Evolutionary conservation across 2,888 invertebrate genomes (phyloP).

Genomic region (Oegoconia quadripuncta): DNA sequence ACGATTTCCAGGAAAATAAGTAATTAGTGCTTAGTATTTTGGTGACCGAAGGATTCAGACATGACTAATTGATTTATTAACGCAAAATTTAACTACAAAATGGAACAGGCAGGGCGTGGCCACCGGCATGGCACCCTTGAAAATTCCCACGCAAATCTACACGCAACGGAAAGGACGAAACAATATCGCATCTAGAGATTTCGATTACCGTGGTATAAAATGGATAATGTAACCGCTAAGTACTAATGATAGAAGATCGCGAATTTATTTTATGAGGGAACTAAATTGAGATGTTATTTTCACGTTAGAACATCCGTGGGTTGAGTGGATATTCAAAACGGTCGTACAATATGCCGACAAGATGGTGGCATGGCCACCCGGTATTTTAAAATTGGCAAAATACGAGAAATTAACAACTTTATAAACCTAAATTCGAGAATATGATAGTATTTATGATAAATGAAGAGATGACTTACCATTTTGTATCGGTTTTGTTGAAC

Average conservation of each 20-base stretch:
- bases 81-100: no score
- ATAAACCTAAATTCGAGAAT: slow-evolving; percentile 13
- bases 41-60: no score
- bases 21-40: background rate
- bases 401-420: slow-evolving; percentile 11
- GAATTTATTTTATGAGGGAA: slow-evolving; percentile 1
- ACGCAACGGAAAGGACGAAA: background rate
- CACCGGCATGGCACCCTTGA: slow-evolving; percentile 35
- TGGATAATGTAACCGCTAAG: slow-evolving; percentile 7
- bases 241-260: slow-evolving; percentile 18
- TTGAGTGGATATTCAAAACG: slow-evolving; percentile 25
- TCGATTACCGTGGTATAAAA: background rate
- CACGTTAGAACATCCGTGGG: slow-evolving; percentile 14
- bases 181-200: slow-evolving; percentile 5
- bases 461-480: slow-evolving; percentile 62
- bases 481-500: slow-evolving; percentile 69
- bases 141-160: slow-evolving; percentile 6
- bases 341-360: slow-evolving; percentile 49
- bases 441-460: slow-evolving; percentile 17
- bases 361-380: slow-evolving; percentile 63
- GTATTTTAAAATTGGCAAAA: slow-evolving; percentile 31
- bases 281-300: slow-evolving; percentile 10
- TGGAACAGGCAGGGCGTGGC: slow-evolving; percentile 23
- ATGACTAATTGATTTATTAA: no score
- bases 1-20: slow-evolving; percentile 1